These are phyloP conservation scores for Hecatera dysodea DNA, from an alignment of 2,888 invertebrate species.

Conservation along the genomic window DNA sequence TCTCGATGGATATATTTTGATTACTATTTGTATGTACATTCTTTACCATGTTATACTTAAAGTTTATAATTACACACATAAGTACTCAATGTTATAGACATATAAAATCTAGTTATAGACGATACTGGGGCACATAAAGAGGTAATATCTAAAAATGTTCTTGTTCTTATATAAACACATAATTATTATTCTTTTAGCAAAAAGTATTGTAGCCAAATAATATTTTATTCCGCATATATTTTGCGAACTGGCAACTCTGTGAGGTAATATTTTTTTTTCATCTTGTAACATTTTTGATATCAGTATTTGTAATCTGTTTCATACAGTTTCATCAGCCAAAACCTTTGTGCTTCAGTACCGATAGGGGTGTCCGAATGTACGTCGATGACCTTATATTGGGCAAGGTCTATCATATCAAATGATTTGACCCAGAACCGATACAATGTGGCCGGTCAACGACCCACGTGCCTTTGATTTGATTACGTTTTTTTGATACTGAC, in stretches of 20 bases:
- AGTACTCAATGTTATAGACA: constrained; percentile 61
- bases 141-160: constrained; percentile 36
- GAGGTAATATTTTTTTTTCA: not conserved
- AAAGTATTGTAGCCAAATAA: not conserved
- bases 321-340: constrained; percentile 30
- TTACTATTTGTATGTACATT: constrained; percentile 55
- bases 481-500: not conserved
- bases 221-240: not conserved
- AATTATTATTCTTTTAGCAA: not conserved
- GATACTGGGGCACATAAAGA: constrained; percentile 68
- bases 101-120: constrained; percentile 70
- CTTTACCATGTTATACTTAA: constrained; percentile 52
- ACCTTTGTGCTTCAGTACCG: not conserved
- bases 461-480: constrained; percentile 22
- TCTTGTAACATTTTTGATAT: constrained; percentile 11
- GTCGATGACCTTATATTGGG: constrained; percentile 43
- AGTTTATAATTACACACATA: constrained; percentile 37
- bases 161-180: constrained; percentile 34
- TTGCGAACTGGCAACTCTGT: constrained; percentile 13
- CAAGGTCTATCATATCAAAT: constrained; percentile 36
- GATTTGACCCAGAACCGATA: constrained; percentile 44
- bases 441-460: constrained; percentile 49
- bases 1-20: constrained; percentile 56
- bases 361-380: not conserved
- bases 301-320: constrained; percentile 23